Evolutionary conservation across 2,113 vertebrate species (phyloP).

Genomic region (Rhynchomys soricoides): DNA sequence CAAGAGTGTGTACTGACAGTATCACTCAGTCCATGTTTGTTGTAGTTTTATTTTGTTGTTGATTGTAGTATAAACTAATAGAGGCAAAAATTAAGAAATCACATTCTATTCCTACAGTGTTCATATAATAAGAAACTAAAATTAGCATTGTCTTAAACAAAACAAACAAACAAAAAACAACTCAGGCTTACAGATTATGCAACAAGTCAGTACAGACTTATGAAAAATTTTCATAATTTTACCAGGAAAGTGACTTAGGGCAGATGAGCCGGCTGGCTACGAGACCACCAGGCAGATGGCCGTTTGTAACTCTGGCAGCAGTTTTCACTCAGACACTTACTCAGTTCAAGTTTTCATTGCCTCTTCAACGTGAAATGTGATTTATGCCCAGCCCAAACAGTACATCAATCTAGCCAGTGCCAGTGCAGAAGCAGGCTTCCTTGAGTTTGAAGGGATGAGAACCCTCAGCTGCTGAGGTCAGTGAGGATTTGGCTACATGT

Average conservation of each 20-base stretch:
- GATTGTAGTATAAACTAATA: neutral
- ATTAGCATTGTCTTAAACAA: neutral
- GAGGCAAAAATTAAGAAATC: neutral
- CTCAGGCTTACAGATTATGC: neutral
- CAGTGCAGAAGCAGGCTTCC: neutral
- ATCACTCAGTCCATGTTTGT: neutral
- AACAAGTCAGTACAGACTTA: neutral
- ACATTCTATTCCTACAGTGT: neutral
- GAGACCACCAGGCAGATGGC: neutral
- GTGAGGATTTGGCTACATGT: neutral
- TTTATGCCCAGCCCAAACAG: neutral
- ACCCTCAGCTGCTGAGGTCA: neutral
- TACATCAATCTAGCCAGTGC: fast-evolving
- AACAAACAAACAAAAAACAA: neutral
- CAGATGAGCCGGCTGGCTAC: neutral
- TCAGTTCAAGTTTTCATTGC: neutral
- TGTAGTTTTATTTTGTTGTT: neutral
- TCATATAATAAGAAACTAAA: conserved; percentile 17
- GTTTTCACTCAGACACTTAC: neutral
- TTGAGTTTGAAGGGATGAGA: neutral
- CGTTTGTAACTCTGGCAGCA: neutral
- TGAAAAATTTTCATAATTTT: conserved; percentile 9
- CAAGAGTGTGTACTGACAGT: too few species aligned
- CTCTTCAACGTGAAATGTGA: neutral
- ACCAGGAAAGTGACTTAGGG: neutral